These are phyloP conservation scores for Guaruba guarouba DNA, from an alignment of 2,113 vertebrate species.

Conservation along the genomic window DNA sequence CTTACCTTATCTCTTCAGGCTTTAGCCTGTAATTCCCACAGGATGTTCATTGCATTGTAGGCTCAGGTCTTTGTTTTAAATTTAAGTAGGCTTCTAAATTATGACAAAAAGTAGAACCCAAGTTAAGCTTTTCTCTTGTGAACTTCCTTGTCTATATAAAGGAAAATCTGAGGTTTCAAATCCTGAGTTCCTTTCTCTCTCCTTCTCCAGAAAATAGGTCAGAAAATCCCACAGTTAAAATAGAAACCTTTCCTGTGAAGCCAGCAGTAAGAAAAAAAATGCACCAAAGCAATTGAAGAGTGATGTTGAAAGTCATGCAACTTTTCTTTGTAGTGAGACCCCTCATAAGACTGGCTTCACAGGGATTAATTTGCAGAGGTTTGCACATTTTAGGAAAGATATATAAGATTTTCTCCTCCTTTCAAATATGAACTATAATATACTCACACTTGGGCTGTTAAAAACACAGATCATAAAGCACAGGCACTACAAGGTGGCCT, in stretches of 20 bases:
- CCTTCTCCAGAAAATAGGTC: not conserved
- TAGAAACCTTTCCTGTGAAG: not conserved
- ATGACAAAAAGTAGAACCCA: not conserved
- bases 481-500: not conserved
- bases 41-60: not conserved
- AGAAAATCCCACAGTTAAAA: not conserved
- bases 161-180: not conserved
- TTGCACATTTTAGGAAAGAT: not conserved
- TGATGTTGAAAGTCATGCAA: not conserved
- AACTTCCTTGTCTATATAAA: not conserved
- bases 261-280: not conserved
- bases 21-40: not conserved
- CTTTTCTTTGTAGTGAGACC: not conserved
- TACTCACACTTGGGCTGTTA: not conserved
- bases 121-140: not conserved
- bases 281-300: not conserved
- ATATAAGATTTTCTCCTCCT: not conserved
- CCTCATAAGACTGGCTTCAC: not conserved
- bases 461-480: slow-evolving; percentile 34
- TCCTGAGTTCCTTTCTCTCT: not conserved
- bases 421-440: not conserved
- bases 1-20: not conserved
- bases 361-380: not conserved
- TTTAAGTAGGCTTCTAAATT: not conserved
- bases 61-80: not conserved